These are phyloP conservation scores for Zele albiditarsus DNA, from an alignment of 2,888 invertebrate genomes.

Conservation along the genomic window DNA sequence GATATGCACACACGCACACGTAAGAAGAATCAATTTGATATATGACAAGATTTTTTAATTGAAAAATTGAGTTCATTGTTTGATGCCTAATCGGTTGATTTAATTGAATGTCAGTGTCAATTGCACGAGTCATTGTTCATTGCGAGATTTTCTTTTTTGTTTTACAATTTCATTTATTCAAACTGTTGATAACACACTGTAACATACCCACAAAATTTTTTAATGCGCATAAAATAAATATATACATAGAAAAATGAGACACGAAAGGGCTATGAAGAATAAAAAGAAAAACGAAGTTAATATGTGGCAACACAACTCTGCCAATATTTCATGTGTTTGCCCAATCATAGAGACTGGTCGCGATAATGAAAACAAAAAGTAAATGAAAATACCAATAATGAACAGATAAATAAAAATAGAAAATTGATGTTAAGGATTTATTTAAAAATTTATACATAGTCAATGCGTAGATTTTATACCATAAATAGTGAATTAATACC, in stretches of 20 bases:
- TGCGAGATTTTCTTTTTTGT: background rate
- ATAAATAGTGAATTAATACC: slow-evolving; percentile 47
- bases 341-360: slow-evolving; percentile 84
- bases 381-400: slow-evolving; percentile 17
- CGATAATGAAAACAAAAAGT: slow-evolving; percentile 78
- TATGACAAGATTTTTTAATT: background rate
- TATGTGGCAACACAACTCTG: background rate
- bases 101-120: background rate
- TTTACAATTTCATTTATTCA: background rate
- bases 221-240: background rate
- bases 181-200: background rate
- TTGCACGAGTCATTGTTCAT: background rate
- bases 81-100: background rate
- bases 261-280: background rate
- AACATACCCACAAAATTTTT: background rate
- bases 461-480: slow-evolving; percentile 58
- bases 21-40: background rate
- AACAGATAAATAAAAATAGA: slow-evolving; percentile 35
- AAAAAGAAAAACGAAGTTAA: background rate
- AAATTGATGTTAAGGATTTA: slow-evolving; percentile 31
- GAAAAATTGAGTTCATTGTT: background rate
- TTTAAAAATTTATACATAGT: slow-evolving; percentile 47
- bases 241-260: background rate
- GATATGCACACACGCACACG: background rate
- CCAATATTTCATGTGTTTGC: slow-evolving; percentile 1